These are phyloP conservation scores for Poicephalus gulielmi DNA, from an alignment of 2,113 vertebrate species.

Conservation along the genomic window DNA sequence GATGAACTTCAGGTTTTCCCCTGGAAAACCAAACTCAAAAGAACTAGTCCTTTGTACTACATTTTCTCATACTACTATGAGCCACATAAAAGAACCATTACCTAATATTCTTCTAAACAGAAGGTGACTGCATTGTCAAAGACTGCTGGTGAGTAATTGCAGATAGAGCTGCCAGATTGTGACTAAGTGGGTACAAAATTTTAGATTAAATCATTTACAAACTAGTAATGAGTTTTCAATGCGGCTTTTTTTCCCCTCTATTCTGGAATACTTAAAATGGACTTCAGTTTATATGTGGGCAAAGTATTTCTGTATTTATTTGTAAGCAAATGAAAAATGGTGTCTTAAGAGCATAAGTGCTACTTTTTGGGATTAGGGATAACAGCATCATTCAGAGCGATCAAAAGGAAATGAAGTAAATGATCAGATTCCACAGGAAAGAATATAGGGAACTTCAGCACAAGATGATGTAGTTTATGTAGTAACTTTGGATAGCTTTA, in stretches of 20 bases:
- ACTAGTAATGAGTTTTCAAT: slow-evolving; percentile 68
- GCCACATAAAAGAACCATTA: slow-evolving; percentile 76
- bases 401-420: not conserved
- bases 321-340: not conserved
- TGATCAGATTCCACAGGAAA: not conserved
- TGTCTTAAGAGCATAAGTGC: not conserved
- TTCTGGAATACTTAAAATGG: slow-evolving; percentile 13
- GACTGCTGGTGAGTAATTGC: slow-evolving; percentile 66
- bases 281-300: not conserved
- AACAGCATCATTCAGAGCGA: not conserved
- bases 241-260: slow-evolving; percentile 22
- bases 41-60: slow-evolving; percentile 68
- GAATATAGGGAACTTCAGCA: not conserved
- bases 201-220: slow-evolving; percentile 69
- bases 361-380: not conserved
- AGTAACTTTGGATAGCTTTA: not conserved
- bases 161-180: slow-evolving; percentile 58
- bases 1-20: slow-evolving; percentile 76
- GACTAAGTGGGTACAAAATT: slow-evolving; percentile 66
- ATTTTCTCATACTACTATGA: slow-evolving; percentile 59
- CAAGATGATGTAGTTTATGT: not conserved
- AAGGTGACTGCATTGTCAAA: slow-evolving; percentile 74
- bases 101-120: slow-evolving; percentile 63
- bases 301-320: not conserved
- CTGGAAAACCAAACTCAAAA: slow-evolving; percentile 73